These are phyloP conservation scores for Leucoraja erinaceus DNA, from an alignment of 2,113 vertebrate species.

Conservation along the genomic window DNA sequence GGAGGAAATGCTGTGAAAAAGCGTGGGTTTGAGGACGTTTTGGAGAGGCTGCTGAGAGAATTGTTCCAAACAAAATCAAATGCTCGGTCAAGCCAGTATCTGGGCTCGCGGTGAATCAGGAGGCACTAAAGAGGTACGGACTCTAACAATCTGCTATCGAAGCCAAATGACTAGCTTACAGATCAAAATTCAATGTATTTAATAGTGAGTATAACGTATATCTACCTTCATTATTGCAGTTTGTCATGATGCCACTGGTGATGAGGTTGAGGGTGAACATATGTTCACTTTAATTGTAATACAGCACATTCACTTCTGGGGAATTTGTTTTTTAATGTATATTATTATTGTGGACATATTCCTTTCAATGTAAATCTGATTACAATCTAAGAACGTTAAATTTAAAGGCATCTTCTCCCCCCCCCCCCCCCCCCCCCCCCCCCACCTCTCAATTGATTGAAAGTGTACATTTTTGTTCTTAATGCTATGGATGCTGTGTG, in stretches of 20 bases:
- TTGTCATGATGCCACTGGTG: background rate
- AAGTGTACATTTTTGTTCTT: background rate
- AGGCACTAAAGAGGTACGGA: constrained; percentile 35
- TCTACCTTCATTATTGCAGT: background rate
- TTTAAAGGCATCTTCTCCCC: background rate
- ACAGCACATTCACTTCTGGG: background rate
- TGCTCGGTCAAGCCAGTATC: constrained; percentile 43
- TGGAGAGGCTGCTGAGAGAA: constrained; percentile 48
- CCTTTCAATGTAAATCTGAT: background rate
- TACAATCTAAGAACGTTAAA: background rate
- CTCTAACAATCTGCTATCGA: background rate
- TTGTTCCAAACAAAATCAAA: constrained; percentile 51
- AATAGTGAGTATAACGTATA: background rate
- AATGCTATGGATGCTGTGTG: background rate
- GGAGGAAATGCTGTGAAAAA: constrained; percentile 50
- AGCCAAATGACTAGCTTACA: background rate
- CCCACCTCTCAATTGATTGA: background rate
- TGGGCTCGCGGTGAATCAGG: constrained; percentile 39
- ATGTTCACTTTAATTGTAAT: background rate
- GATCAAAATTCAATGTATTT: constrained; percentile 22
- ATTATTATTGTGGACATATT: background rate
- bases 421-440: too few species aligned
- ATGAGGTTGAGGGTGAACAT: background rate
- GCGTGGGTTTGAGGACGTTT: constrained; percentile 47
- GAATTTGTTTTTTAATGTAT: background rate